These are phyloP conservation scores for Novumbra hubbsi DNA, from an alignment of 2,797 vertebrate species.

Conservation along the genomic window DNA sequence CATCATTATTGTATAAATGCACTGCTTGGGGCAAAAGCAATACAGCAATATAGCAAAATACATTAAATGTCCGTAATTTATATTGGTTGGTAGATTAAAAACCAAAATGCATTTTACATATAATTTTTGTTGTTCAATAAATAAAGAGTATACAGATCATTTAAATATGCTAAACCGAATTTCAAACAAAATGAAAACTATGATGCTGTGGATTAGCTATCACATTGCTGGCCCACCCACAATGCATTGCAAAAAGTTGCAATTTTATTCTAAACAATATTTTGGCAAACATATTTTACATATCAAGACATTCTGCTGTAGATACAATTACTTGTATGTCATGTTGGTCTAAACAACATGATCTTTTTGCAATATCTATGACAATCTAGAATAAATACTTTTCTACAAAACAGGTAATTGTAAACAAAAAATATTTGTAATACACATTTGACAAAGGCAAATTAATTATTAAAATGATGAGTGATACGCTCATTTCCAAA, in stretches of 20 bases:
- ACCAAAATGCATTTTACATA: not conserved
- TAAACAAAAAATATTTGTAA: slow-evolving; percentile 15
- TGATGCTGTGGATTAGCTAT: not conserved
- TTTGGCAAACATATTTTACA: not conserved
- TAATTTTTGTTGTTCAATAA: not conserved
- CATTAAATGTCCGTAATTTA: not conserved
- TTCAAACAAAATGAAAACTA: not conserved
- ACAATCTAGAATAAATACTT: not conserved
- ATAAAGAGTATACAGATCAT: not conserved
- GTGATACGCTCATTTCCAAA: not conserved
- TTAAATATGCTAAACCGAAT: not conserved
- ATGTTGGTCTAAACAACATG: not conserved
- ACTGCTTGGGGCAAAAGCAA: not conserved
- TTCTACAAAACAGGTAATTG: not conserved
- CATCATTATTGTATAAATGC: not conserved
- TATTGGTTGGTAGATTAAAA: not conserved
- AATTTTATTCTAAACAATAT: not conserved
- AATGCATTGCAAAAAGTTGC: not conserved
- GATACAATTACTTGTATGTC: not conserved
- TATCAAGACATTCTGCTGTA: not conserved
- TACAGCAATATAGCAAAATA: not conserved
- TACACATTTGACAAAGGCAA: not conserved
- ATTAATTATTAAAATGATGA: not conserved
- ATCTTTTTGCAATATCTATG: not conserved
- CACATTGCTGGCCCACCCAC: not conserved